phyloP scores from a whole-genome alignment of 2,888 invertebrate genomes.

The Lasioglossum malachurum region DNA sequence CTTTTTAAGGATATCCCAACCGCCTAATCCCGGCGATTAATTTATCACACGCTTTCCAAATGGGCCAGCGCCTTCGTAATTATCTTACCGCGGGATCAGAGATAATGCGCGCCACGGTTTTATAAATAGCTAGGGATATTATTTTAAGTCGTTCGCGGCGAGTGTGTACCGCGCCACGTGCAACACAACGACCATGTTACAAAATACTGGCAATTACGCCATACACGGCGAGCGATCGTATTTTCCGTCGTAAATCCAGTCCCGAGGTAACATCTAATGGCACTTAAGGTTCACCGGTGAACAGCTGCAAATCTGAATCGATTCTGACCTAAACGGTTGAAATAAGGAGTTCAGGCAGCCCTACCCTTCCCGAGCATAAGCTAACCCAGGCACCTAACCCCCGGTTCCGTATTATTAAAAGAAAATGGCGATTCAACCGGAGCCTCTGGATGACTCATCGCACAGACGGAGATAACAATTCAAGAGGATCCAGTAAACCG shows the following conservation, averaged over 20 bases:
- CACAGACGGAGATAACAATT: slow-evolving; percentile 19
- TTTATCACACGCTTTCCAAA: slow-evolving; percentile 41
- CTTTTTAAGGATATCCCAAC: neutral
- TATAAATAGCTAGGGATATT: slow-evolving; percentile 57
- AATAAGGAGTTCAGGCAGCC: neutral
- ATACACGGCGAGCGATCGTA: slow-evolving; percentile 53
- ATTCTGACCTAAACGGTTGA: neutral
- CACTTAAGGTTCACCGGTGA: slow-evolving; percentile 23
- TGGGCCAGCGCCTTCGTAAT: slow-evolving; percentile 34
- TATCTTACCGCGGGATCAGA: slow-evolving; percentile 44
- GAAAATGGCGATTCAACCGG: neutral
- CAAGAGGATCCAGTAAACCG: slow-evolving; percentile 22
- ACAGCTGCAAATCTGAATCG: slow-evolving; percentile 26
- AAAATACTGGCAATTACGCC: slow-evolving; percentile 62
- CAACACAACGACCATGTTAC: slow-evolving; percentile 36
- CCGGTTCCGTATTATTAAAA: neutral
- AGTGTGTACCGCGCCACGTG: slow-evolving; percentile 37
- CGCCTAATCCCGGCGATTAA: slow-evolving; percentile 30
- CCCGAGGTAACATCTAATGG: slow-evolving; percentile 45
- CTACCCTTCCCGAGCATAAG: neutral
- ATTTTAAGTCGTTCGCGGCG: slow-evolving; percentile 44
- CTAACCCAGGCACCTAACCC: neutral
- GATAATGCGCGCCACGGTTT: slow-evolving; percentile 47
- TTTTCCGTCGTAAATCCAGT: slow-evolving; percentile 54
- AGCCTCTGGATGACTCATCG: slow-evolving; percentile 30